A percentile compares a stretch with the other conserved stretches of the same genome.
These are phyloP conservation scores for Junonia oenone DNA, from an alignment of 2,888 invertebrate species.

Conservation along the genomic window DNA sequence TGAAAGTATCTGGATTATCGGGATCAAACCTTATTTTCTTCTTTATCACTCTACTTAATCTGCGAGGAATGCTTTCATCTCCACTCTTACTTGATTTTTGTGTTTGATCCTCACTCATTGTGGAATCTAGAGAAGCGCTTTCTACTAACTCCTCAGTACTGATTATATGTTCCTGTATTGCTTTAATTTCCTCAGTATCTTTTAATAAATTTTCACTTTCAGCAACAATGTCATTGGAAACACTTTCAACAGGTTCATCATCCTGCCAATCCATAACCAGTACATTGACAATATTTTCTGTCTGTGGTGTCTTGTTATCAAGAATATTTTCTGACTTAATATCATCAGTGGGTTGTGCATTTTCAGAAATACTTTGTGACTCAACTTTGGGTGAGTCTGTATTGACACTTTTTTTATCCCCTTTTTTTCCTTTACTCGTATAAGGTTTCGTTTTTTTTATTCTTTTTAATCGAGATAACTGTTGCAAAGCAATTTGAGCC, in stretches of 20 bases:
- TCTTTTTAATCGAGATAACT: constrained; percentile 52
- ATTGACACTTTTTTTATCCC: constrained; percentile 27
- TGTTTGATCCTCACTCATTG: constrained; percentile 41
- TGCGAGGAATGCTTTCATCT: constrained; percentile 55
- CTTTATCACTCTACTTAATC: constrained; percentile 81
- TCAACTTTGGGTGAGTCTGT: constrained; percentile 28
- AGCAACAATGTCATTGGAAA: constrained; percentile 23
- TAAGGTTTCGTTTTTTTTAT: constrained; percentile 21
- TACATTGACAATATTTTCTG: constrained; percentile 66
- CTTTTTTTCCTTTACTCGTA: constrained; percentile 27
- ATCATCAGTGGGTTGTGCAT: constrained; percentile 24
- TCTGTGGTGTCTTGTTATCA: constrained; percentile 30
- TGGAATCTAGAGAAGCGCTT: constrained; percentile 42
- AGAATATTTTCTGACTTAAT: constrained; percentile 23
- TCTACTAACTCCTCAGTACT: constrained; percentile 37
- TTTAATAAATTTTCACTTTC: constrained; percentile 26
- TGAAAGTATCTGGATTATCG: constrained; percentile 78
- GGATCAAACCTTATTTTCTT: constrained; percentile 88
- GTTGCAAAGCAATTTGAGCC: constrained; percentile 58
- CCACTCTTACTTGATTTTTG: constrained; percentile 42
- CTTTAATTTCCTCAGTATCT: constrained; percentile 37
- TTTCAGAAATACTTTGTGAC: constrained; percentile 31
- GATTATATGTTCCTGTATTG: constrained; percentile 33
- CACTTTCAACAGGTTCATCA: constrained; percentile 53
- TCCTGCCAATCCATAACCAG: constrained; percentile 78